These are phyloP conservation scores for Megalops atlanticus DNA, from an alignment of 2,113 vertebrate species.

Conservation along the genomic window DNA sequence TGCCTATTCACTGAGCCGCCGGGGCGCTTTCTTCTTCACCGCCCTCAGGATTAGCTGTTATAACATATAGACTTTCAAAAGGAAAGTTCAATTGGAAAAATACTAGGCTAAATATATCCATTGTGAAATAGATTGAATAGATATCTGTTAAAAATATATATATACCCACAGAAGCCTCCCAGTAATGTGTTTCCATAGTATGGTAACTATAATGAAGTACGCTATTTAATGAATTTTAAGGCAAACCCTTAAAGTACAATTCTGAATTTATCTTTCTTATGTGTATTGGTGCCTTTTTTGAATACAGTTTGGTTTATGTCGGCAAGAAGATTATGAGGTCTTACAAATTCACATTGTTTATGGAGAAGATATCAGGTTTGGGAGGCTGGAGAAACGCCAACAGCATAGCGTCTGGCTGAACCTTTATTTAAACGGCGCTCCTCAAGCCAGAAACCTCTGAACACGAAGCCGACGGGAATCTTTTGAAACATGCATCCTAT, in stretches of 20 bases:
- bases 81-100: neutral
- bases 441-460: neutral
- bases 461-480: neutral
- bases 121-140: neutral
- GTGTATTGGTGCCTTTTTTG: neutral
- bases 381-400: neutral
- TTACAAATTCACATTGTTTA: neutral
- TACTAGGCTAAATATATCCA: neutral
- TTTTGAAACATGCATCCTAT: neutral
- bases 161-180: neutral
- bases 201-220: neutral
- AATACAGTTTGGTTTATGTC: neutral
- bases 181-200: no score
- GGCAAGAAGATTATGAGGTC: neutral
- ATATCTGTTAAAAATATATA: neutral
- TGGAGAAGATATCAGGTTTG: neutral
- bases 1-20: constrained; percentile 13
- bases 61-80: neutral
- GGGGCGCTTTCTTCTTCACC: constrained; percentile 20
- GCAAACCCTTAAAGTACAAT: neutral
- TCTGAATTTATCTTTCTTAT: neutral
- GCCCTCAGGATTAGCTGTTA: neutral
- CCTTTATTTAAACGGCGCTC: neutral
- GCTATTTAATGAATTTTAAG: neutral
- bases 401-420: neutral